Evolutionary conservation across 2,113 vertebrate genomes (phyloP).

Genomic region (Epinephelus fuscoguttatus): DNA sequence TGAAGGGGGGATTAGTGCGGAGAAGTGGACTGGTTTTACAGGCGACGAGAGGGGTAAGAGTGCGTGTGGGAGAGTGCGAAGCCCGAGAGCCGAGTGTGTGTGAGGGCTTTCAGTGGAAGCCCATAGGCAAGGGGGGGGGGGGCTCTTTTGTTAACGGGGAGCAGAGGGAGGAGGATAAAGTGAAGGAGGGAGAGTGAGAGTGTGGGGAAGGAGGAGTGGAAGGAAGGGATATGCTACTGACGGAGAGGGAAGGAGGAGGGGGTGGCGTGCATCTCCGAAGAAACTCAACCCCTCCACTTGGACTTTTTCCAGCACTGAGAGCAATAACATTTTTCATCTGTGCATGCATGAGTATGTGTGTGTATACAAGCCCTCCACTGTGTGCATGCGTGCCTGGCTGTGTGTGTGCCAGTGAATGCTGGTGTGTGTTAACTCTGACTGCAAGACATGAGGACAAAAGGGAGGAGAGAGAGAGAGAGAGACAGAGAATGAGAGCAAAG

Average conservation of each 20-base stretch:
- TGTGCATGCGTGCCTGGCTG: constrained; percentile 53
- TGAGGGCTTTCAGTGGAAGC: constrained; percentile 74
- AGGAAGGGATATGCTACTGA: constrained; percentile 67
- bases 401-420: constrained; percentile 36
- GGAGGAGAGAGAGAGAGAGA: constrained; percentile 24
- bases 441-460: constrained; percentile 57
- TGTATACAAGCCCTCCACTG: constrained; percentile 53
- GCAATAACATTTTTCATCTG: constrained; percentile 81
- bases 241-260: constrained; percentile 24
- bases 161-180: constrained; percentile 58
- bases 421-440: constrained; percentile 53
- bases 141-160: constrained; percentile 77
- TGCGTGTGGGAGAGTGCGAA: constrained; percentile 69
- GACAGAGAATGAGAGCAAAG: constrained; percentile 16
- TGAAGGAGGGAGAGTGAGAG: constrained; percentile 45
- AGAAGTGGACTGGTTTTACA: constrained; percentile 71
- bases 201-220: constrained; percentile 48
- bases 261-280: constrained; percentile 63
- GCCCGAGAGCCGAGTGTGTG: constrained; percentile 68
- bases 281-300: constrained; percentile 82
- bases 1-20: constrained; percentile 62
- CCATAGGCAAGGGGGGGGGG: constrained; percentile 19
- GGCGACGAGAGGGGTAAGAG: constrained; percentile 64
- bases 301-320: constrained; percentile 81
- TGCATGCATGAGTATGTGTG: constrained; percentile 59